Percentiles rank a stretch among this genome's conserved stretches.
These are phyloP conservation scores for Epinephelus malabaricus DNA, from an alignment of 2,797 vertebrate genomes.

Conservation along the genomic window DNA sequence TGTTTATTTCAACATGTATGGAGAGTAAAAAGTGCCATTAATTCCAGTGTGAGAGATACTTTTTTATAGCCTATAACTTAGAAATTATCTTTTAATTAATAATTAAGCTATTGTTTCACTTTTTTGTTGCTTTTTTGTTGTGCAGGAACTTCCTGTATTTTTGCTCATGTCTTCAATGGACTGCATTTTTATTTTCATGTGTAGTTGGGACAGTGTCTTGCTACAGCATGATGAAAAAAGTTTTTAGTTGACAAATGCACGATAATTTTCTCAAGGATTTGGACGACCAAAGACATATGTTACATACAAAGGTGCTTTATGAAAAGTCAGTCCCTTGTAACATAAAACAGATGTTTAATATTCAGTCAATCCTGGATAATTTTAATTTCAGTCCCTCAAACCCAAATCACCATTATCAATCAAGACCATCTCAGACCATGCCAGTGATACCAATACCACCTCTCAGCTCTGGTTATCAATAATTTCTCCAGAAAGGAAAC, in stretches of 20 bases:
- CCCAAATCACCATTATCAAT: constrained; percentile 49
- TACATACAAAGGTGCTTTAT: background rate
- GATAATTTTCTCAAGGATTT: background rate
- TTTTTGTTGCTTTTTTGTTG: no score
- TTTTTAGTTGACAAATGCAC: background rate
- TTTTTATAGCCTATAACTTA: background rate
- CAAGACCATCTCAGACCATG: constrained; percentile 25
- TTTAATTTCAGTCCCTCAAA: background rate
- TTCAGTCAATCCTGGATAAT: background rate
- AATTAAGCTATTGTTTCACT: background rate
- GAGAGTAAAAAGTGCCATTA: background rate
- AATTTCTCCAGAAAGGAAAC: constrained; percentile 79
- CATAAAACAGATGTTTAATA: background rate
- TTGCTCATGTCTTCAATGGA: background rate
- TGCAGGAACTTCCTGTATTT: background rate
- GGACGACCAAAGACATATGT: background rate
- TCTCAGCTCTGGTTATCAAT: constrained; percentile 75
- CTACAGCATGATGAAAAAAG: background rate
- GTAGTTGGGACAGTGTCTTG: background rate
- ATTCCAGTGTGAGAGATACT: background rate
- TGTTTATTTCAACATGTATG: background rate
- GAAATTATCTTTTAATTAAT: background rate
- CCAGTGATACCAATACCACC: constrained; percentile 72
- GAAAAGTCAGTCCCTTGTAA: background rate
- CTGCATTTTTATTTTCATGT: background rate